A percentile compares a stretch with the other conserved stretches of the same genome.
Conservation (phyloP, 2,113 vertebrate species). For the Pseudopodoces humilis region DNA sequence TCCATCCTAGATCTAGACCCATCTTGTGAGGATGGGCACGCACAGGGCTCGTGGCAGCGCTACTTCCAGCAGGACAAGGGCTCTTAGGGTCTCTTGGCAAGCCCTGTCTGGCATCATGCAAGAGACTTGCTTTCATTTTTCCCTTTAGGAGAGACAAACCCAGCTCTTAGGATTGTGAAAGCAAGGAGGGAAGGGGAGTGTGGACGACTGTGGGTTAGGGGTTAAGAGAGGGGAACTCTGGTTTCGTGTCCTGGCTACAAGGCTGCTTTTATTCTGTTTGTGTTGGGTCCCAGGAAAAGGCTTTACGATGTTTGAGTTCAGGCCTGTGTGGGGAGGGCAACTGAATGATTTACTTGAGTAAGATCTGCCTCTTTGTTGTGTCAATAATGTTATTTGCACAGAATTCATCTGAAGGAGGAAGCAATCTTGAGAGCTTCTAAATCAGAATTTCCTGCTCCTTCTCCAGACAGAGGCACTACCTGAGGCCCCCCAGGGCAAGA, state of each 20-base stretch:
- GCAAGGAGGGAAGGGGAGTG: background rate
- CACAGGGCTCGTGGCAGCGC: background rate
- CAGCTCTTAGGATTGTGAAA: background rate
- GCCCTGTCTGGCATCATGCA: background rate
- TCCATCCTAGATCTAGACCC: background rate
- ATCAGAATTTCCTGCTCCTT: background rate
- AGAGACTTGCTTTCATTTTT: background rate
- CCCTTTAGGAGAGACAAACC: background rate
- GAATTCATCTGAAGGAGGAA: background rate
- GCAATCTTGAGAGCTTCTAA: background rate
- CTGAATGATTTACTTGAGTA: background rate
- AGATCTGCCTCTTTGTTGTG: background rate
- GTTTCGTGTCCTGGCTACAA: background rate
- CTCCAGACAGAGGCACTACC: background rate
- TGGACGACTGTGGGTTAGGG: background rate
- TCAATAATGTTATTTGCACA: slow-evolving; percentile 1
- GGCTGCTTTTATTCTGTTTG: background rate
- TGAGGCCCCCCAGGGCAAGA: background rate
- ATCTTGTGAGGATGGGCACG: accelerated
- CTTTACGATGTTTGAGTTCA: slow-evolving; percentile 15
- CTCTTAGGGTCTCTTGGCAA: background rate
- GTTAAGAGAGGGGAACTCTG: background rate
- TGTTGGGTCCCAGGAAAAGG: background rate
- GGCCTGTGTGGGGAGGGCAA: background rate
- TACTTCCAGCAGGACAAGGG: background rate